Conservation (phyloP, 2,113 vertebrate species). For the Aphyosemion australe region DNA sequence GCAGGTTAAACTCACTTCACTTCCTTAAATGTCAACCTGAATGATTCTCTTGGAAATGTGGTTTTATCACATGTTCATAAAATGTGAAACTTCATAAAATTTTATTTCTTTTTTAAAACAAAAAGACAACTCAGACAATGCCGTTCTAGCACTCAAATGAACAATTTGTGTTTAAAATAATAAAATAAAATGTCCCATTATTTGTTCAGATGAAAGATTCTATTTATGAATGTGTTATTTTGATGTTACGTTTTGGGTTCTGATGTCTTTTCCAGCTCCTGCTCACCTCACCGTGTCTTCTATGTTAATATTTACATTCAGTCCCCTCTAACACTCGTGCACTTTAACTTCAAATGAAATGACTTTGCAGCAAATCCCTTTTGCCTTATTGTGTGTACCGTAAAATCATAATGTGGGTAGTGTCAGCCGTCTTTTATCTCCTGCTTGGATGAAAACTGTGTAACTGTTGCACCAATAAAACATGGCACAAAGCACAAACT, state of each 20-base stretch:
- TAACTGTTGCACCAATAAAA: slow-evolving; percentile 31
- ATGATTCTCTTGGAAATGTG: too few relatives aligned
- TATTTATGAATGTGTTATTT: not conserved
- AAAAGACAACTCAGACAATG: not conserved
- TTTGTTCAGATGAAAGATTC: not conserved
- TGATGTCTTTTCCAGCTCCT: not conserved
- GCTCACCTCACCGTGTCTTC: slow-evolving; percentile 7
- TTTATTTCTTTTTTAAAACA: not conserved
- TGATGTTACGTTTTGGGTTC: slow-evolving; percentile 4
- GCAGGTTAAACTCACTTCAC: not conserved
- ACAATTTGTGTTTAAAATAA: not conserved
- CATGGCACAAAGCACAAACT: not conserved
- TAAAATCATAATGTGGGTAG: not conserved
- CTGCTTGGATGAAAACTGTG: not conserved
- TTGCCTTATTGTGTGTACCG: slow-evolving; percentile 6
- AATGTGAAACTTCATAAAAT: not conserved
- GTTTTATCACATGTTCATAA: too few relatives aligned
- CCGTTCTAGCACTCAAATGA: not conserved
- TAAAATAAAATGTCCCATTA: not conserved
- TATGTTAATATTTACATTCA: not conserved
- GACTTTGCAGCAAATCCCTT: not conserved
- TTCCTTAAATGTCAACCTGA: too few relatives aligned
- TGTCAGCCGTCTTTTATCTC: not conserved
- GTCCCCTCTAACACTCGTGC: not conserved
- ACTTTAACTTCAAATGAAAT: slow-evolving; percentile 2